These are phyloP conservation scores for Dicyrtomina minuta DNA, from an alignment of 2,888 invertebrate species.

Conservation along the genomic window DNA sequence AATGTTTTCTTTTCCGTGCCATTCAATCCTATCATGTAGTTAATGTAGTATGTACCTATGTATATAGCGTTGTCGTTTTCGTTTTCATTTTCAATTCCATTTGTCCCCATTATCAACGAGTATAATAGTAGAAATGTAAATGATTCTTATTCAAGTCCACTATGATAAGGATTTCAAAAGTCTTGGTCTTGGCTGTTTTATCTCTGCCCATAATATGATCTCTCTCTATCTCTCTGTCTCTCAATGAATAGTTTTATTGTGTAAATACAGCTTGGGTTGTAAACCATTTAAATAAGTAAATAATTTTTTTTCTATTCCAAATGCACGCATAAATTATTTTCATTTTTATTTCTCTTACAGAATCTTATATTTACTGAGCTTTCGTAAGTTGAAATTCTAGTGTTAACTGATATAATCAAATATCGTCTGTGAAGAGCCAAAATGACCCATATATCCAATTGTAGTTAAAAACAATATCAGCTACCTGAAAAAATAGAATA, in stretches of 20 bases:
- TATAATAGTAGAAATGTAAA: conserved; percentile 23
- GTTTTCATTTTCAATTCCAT: too few species aligned
- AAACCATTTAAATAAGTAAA: conserved; percentile 16
- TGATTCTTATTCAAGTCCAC: conserved; percentile 11
- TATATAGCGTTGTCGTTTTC: too few species aligned
- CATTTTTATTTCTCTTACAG: conserved; percentile 6
- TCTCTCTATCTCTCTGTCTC: too few species aligned
- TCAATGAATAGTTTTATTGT: conserved; percentile 18
- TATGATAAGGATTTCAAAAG: not conserved
- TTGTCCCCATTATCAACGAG: not conserved
- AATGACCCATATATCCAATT: too few species aligned
- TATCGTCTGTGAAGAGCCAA: too few species aligned
- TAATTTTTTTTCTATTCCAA: too few species aligned
- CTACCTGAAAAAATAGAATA: not conserved
- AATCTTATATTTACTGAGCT: not conserved
- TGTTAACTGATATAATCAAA: not conserved
- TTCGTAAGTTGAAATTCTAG: conserved; percentile 5
- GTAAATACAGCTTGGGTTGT: conserved; percentile 13
- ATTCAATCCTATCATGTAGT: too few species aligned
- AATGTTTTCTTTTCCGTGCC: too few species aligned
- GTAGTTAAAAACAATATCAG: not conserved
- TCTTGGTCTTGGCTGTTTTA: not conserved
- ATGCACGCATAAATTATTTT: too few species aligned
- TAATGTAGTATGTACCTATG: too few species aligned
- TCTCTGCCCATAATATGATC: too few species aligned